Conservation (phyloP, 2,797 vertebrate species). For the Acanthiza pusilla region DNA sequence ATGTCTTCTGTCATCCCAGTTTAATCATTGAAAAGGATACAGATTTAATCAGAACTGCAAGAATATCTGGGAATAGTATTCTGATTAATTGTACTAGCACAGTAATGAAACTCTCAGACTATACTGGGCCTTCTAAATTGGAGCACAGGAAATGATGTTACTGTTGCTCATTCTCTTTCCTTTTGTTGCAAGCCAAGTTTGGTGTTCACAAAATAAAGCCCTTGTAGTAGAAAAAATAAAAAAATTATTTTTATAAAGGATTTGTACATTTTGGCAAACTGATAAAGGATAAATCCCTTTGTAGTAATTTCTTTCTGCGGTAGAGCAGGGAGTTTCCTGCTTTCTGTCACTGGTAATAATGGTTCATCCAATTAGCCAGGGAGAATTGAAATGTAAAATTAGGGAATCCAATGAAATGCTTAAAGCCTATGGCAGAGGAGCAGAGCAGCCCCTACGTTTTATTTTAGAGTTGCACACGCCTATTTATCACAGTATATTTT, state of each 20-base stretch:
- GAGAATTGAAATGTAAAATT: not conserved
- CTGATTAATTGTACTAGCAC: not conserved
- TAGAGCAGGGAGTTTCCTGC: not conserved
- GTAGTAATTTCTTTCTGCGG: not conserved
- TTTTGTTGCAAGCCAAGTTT: not conserved
- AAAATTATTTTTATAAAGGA: not conserved
- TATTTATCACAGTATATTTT: not conserved
- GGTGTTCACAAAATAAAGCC: not conserved
- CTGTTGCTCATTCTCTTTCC: not conserved
- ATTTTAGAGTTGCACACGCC: not conserved
- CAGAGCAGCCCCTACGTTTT: not conserved
- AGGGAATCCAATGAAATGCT: not conserved
- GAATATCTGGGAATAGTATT: not conserved
- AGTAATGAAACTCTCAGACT: not conserved
- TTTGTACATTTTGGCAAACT: not conserved
- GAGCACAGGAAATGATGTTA: not conserved
- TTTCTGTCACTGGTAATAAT: not conserved
- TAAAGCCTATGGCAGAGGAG: not conserved
- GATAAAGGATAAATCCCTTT: not conserved
- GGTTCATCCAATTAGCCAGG: not conserved
- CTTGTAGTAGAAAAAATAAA: not conserved
- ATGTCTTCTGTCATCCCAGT: not conserved
- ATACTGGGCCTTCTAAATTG: not conserved
- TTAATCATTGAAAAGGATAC: constrained; percentile 6
- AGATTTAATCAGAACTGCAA: constrained; percentile 20